phyloP scores from a whole-genome alignment of 2,113 vertebrate species.

The Marmota flaviventris region DNA sequence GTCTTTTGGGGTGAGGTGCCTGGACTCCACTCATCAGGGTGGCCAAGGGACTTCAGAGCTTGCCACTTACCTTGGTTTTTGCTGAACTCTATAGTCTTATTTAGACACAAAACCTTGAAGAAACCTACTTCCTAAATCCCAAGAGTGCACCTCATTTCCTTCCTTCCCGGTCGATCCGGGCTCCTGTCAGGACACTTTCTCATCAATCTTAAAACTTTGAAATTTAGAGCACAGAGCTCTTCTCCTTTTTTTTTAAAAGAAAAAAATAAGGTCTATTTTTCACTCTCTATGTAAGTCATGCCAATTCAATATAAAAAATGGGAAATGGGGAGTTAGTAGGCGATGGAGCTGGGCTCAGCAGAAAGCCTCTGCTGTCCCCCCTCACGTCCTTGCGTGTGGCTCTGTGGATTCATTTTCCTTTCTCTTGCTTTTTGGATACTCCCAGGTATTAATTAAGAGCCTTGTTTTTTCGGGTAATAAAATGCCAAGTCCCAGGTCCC shows the following conservation, averaged over 20 bases:
- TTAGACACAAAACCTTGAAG: slow-evolving; percentile 19
- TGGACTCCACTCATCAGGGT: not conserved
- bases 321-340: not conserved
- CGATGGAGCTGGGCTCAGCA: not conserved
- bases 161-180: not conserved
- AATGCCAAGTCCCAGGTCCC: not conserved
- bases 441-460: slow-evolving; percentile 4
- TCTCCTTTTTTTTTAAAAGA: not conserved
- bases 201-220: not conserved
- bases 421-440: not conserved
- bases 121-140: not conserved
- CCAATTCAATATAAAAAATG: not conserved
- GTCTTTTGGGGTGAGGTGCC: not conserved
- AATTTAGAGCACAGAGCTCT: not conserved
- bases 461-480: not conserved
- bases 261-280: slow-evolving; percentile 31
- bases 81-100: not conserved
- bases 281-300: not conserved
- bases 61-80: not conserved
- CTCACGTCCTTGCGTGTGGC: not conserved
- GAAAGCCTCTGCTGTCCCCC: too few species aligned
- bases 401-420: not conserved
- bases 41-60: not conserved
- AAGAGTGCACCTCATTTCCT: not conserved
- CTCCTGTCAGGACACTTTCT: not conserved